Percentiles rank a stretch among this genome's conserved stretches.
Evolutionary conservation across 2,888 invertebrate species (phyloP).

Genomic region (Acanthosoma haemorrhoidale): DNA sequence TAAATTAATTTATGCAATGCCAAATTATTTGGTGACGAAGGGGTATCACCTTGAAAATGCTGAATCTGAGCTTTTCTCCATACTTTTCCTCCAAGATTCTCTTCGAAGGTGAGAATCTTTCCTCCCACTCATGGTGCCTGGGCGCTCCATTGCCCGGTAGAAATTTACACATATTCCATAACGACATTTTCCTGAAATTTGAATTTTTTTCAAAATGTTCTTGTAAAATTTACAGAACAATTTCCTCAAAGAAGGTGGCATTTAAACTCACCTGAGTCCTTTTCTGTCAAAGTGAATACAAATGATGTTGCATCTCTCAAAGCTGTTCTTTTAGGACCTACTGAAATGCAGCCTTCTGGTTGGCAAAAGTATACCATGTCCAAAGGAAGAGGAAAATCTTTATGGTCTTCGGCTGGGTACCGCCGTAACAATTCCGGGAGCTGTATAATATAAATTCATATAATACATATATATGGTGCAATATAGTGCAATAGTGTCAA

Average conservation of each 20-base stretch:
- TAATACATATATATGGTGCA: no score
- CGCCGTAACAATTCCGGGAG: conserved; percentile 89
- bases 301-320: conserved; percentile 90
- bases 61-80: conserved; percentile 87
- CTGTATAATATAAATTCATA: conserved; percentile 49
- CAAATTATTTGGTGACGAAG: not conserved
- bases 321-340: conserved; percentile 79
- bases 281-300: conserved; percentile 96
- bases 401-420: conserved; percentile 93
- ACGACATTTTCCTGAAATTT: conserved; percentile 66
- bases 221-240: not conserved
- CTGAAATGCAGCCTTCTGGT: conserved; percentile 94
- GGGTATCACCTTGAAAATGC: conserved; percentile 77
- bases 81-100: conserved; percentile 85
- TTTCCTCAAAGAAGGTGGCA: not conserved
- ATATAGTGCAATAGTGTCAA: no score
- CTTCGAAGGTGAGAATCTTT: conserved; percentile 61
- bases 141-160: conserved; percentile 82
- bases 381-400: conserved; percentile 92
- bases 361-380: conserved; percentile 99
- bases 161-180: conserved; percentile 99
- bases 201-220: conserved; percentile 1
- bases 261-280: conserved; percentile 74
- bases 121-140: conserved; percentile 48
- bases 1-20: not conserved